phyloP scores from a whole-genome alignment of 2,113 vertebrate genomes.

The Neoarius graeffei region DNA sequence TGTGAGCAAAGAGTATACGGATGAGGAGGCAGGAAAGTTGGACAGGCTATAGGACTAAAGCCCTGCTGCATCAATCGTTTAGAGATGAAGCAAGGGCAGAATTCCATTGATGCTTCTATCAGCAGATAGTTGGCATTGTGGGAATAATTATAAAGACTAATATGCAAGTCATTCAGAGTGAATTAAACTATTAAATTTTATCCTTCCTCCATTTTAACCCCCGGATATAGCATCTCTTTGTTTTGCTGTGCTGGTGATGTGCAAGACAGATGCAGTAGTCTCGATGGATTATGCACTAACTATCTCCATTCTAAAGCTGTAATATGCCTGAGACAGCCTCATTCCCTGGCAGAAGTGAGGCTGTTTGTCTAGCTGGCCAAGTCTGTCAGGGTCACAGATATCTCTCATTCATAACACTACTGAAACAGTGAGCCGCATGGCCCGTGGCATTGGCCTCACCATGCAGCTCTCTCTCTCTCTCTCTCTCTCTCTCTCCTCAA shows the following conservation, averaged over 20 bases:
- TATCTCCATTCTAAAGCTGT: slow-evolving; percentile 10
- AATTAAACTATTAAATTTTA: not conserved
- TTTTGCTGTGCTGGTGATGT: not conserved
- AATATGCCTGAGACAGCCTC: slow-evolving; percentile 8
- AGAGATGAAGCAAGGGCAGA: not conserved
- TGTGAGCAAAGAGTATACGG: not conserved
- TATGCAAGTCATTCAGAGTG: not conserved
- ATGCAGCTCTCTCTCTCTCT: not conserved
- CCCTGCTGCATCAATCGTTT: not conserved
- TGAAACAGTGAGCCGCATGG: slow-evolving; percentile 15
- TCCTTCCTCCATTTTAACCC: not conserved
- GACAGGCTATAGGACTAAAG: not conserved
- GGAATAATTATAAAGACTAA: not conserved
- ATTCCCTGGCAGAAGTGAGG: slow-evolving; percentile 6
- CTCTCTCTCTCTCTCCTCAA: slow-evolving; percentile 11
- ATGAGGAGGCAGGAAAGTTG: not conserved
- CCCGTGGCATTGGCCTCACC: not conserved
- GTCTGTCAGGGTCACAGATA: slow-evolving; percentile 20
- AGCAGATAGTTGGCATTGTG: not conserved
- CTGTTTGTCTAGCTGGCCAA: slow-evolving; percentile 9
- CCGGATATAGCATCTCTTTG: not conserved
- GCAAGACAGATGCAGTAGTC: slow-evolving; percentile 6
- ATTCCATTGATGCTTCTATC: not conserved
- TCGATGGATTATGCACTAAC: not conserved
- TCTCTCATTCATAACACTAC: slow-evolving; percentile 6